A percentile compares a stretch with the other conserved stretches of the same genome.
These are phyloP conservation scores for Loripinus fragilis DNA, from an alignment of 2,888 invertebrate species.

Conservation along the genomic window DNA sequence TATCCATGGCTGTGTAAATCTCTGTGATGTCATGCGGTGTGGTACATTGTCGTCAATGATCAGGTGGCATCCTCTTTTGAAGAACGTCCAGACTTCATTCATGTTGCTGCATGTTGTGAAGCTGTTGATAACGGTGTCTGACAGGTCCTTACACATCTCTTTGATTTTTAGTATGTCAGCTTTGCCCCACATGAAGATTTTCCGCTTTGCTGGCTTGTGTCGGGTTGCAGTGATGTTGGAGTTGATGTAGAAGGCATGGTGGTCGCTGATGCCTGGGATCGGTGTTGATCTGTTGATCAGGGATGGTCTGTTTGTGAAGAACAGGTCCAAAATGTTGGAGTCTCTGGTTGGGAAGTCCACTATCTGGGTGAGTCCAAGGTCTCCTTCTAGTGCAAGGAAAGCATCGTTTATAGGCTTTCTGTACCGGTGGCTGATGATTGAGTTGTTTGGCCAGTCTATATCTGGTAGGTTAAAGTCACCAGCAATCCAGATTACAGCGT, in stretches of 20 bases:
- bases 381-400: constrained; percentile 24
- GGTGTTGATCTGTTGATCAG: constrained; percentile 24
- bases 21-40: not conserved
- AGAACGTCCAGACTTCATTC: not conserved
- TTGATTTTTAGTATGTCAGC: not conserved
- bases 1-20: not conserved
- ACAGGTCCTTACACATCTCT: not conserved
- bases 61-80: constrained; percentile 14
- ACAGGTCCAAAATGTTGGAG: not conserved
- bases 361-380: constrained; percentile 17
- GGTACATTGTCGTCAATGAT: constrained; percentile 8
- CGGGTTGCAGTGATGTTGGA: constrained; percentile 10
- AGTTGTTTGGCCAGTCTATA: constrained; percentile 31
- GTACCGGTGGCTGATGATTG: constrained; percentile 36
- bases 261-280: constrained; percentile 35
- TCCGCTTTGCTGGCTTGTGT: constrained; percentile 13
- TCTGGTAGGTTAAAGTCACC: constrained; percentile 39
- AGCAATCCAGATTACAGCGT: constrained; percentile 31
- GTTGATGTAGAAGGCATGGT: constrained; percentile 31
- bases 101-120: not conserved
- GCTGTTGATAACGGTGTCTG: not conserved
- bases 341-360: constrained; percentile 29
- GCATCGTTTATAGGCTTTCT: constrained; percentile 26
- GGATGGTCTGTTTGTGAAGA: constrained; percentile 31
- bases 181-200: constrained; percentile 24